Percentiles rank a stretch among this genome's conserved stretches.
Evolutionary conservation across 1,140 invertebrate genomes (phyloP).

Genomic region (Diprion similis): DNA sequence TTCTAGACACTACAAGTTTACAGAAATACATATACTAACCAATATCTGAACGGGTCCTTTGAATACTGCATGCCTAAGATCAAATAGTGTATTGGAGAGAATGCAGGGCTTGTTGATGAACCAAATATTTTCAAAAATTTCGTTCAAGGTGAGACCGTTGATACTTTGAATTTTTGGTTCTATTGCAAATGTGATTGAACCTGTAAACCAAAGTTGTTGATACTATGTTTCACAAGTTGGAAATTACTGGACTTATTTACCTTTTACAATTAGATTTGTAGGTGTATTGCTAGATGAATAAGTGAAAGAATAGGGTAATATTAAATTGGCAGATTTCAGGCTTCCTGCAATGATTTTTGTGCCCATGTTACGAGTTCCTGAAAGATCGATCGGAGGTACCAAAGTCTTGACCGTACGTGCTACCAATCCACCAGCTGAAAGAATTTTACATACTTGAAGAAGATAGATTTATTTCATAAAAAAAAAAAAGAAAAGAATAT

Average conservation of each 20-base stretch:
- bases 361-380: slow-evolving; percentile 14
- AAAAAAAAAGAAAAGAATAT: slow-evolving; percentile 16
- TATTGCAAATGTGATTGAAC: slow-evolving; percentile 34
- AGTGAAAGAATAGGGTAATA: slow-evolving; percentile 18
- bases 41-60: not conserved
- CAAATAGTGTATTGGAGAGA: slow-evolving; percentile 18
- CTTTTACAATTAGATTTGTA: slow-evolving; percentile 17
- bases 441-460: slow-evolving; percentile 4
- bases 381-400: slow-evolving; percentile 10
- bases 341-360: slow-evolving; percentile 22
- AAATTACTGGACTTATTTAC: not conserved
- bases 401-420: slow-evolving; percentile 9
- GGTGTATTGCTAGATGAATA: slow-evolving; percentile 9
- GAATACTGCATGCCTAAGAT: not conserved
- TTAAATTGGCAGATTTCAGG: slow-evolving; percentile 21
- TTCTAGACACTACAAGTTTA: too few species aligned
- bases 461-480: not conserved
- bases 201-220: slow-evolving; percentile 19
- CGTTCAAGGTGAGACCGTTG: slow-evolving; percentile 33
- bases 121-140: slow-evolving; percentile 39
- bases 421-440: slow-evolving; percentile 26
- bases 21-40: not conserved
- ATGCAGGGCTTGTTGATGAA: slow-evolving; percentile 28
- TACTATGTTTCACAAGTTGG: not conserved
- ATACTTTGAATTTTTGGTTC: slow-evolving; percentile 41